Percentiles rank a stretch among this genome's conserved stretches.
Evolutionary conservation across 2,113 vertebrate species (phyloP).

Genomic region (Amblyornis subalaris): DNA sequence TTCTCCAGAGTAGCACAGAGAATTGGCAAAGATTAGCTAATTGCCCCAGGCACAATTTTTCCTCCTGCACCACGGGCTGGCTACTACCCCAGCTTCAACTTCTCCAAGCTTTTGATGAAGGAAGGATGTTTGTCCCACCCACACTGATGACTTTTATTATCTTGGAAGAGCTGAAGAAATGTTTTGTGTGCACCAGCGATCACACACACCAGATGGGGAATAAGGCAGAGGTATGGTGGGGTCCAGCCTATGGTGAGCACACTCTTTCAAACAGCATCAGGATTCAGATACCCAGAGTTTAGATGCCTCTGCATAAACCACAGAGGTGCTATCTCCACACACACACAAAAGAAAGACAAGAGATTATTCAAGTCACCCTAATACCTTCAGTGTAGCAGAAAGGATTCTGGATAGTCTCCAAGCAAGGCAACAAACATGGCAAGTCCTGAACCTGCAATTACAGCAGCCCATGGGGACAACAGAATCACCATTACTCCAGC

Average conservation of each 20-base stretch:
- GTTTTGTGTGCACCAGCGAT: neutral
- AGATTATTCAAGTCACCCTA: neutral
- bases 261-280: fast-evolving
- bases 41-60: neutral
- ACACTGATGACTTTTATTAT: neutral
- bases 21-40: neutral
- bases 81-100: neutral
- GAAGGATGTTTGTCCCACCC: neutral
- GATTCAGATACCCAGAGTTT: neutral
- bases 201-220: neutral
- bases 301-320: neutral
- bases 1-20: neutral
- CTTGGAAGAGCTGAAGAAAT: neutral
- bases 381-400: neutral
- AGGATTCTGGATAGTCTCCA: neutral
- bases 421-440: neutral
- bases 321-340: neutral
- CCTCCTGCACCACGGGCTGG: neutral
- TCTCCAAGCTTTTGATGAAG: neutral
- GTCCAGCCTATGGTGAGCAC: fast-evolving
- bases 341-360: neutral
- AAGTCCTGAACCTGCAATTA: neutral
- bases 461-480: neutral
- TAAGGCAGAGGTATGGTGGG: fast-evolving
- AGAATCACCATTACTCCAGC: neutral